These are phyloP conservation scores for Grammomys surdaster DNA, from an alignment of 2,113 vertebrate species.

Conservation along the genomic window DNA sequence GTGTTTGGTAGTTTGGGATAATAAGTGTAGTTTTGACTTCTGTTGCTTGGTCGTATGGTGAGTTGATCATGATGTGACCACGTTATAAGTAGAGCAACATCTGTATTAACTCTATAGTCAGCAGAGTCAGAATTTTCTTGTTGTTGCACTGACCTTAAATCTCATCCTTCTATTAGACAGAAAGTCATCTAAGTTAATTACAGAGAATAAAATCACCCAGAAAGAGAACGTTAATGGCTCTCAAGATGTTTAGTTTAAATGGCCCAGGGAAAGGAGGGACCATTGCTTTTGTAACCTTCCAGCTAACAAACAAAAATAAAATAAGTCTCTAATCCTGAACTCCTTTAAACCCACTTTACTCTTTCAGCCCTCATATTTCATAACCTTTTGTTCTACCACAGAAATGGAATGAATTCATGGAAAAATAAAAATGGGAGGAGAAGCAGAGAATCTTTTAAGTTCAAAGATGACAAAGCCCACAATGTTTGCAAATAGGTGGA, in stretches of 20 bases:
- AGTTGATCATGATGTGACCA: neutral
- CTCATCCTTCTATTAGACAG: neutral
- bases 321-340: neutral
- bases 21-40: neutral
- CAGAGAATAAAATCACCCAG: neutral
- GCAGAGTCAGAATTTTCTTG: neutral
- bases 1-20: neutral
- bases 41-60: neutral
- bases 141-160: neutral
- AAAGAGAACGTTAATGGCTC: neutral
- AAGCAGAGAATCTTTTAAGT: neutral
- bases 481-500: too few species aligned
- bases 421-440: too few species aligned
- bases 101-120: neutral
- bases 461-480: neutral
- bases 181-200: neutral
- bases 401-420: neutral
- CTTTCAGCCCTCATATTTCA: neutral
- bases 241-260: neutral
- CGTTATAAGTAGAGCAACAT: neutral
- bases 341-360: neutral
- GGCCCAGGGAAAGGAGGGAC: neutral
- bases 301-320: neutral
- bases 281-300: neutral
- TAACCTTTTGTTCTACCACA: neutral